These are phyloP conservation scores for Poecilia velifera DNA, from an alignment of 2,797 vertebrate genomes.

Conservation along the genomic window DNA sequence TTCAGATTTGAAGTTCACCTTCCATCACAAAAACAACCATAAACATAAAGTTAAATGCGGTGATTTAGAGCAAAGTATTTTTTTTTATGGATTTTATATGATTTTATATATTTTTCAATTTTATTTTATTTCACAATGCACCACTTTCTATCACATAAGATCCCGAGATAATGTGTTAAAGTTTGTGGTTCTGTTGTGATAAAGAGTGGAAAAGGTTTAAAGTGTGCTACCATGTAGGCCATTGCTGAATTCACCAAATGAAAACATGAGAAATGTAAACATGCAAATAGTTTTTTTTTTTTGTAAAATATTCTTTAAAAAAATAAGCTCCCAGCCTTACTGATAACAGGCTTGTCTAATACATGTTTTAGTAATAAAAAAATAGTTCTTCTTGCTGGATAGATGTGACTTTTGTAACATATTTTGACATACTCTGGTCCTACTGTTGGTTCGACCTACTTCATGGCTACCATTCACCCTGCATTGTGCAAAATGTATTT, in stretches of 20 bases:
- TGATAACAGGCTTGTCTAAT: background rate
- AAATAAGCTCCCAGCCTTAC: background rate
- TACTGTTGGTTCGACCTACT: background rate
- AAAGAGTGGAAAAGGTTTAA: background rate
- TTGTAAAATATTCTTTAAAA: too few relatives aligned
- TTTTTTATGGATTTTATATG: background rate
- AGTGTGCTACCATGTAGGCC: background rate
- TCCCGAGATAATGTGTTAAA: background rate
- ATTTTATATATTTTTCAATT: background rate
- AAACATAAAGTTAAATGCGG: background rate
- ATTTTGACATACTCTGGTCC: background rate
- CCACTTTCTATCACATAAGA: background rate
- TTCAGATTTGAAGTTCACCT: background rate
- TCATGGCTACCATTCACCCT: background rate
- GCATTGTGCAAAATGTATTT: background rate
- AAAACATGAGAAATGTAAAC: too few relatives aligned
- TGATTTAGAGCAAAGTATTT: background rate
- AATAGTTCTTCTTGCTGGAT: background rate
- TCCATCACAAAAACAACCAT: background rate
- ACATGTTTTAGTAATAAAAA: background rate
- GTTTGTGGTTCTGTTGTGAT: background rate
- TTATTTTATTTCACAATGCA: background rate
- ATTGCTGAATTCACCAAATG: background rate
- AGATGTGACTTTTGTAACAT: too few relatives aligned
- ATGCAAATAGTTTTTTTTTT: background rate